phyloP scores from a whole-genome alignment of 2,113 vertebrate genomes.

The Daboia siamensis region DNA sequence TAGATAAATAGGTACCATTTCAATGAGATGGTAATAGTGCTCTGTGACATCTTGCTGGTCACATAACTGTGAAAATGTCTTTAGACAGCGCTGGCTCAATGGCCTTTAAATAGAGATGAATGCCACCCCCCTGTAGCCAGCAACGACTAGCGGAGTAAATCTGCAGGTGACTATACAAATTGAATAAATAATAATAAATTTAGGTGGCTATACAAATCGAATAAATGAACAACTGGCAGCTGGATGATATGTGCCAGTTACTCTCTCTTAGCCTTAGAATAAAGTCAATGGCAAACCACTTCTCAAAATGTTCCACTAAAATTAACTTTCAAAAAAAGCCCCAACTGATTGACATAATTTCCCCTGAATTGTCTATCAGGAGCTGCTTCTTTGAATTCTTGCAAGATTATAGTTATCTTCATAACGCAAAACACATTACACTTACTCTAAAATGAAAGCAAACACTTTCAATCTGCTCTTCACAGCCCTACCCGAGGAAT shows the following conservation, averaged over 20 bases:
- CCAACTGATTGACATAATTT: background rate
- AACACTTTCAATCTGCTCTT: background rate
- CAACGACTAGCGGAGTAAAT: background rate
- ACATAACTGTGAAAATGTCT: background rate
- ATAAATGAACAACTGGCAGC: background rate
- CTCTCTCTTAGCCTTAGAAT: background rate
- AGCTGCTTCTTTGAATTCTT: background rate
- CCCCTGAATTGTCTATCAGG: background rate
- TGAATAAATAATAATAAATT: background rate
- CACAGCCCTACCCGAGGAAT: background rate
- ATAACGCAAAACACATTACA: background rate
- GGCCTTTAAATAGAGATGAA: background rate
- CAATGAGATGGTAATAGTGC: background rate
- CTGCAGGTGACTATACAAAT: background rate
- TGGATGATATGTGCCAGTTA: background rate
- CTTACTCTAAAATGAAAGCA: background rate
- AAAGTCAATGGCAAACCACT: background rate
- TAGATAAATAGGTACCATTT: background rate
- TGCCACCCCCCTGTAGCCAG: background rate
- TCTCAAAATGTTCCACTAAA: background rate
- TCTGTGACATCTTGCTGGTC: background rate
- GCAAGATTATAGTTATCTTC: background rate
- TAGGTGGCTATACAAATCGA: background rate
- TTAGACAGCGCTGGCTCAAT: background rate
- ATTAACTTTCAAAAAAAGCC: background rate